Evolutionary conservation across 2,797 vertebrate genomes (phyloP).

Genomic region (Anisognathus igniventris): DNA sequence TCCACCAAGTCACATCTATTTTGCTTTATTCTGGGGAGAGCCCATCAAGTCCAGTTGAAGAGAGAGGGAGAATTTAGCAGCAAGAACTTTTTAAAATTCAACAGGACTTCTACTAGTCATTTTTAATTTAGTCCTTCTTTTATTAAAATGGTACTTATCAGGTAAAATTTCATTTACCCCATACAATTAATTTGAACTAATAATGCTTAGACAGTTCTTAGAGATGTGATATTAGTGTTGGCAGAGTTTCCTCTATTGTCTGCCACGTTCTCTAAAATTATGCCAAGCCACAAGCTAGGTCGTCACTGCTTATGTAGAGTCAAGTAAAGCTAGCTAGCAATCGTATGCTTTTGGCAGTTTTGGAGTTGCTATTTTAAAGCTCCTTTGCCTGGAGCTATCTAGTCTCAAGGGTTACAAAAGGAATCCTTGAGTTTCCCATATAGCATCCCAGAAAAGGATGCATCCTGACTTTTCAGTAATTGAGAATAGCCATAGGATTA

Average conservation of each 20-base stretch:
- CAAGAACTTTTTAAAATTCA: background rate
- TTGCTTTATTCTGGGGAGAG: background rate
- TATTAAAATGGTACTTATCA: background rate
- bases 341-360: constrained; percentile 19
- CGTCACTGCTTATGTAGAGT: constrained; percentile 12
- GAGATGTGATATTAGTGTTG: background rate
- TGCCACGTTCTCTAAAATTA: constrained; percentile 1
- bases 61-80: background rate
- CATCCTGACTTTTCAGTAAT: constrained; percentile 16
- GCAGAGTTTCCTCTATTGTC: constrained; percentile 14
- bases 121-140: background rate
- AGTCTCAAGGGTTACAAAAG: constrained; percentile 21
- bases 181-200: background rate
- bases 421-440: constrained; percentile 26
- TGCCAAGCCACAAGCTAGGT: constrained; percentile 20
- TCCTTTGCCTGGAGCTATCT: constrained; percentile 42
- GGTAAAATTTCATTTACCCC: background rate
- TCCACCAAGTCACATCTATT: background rate
- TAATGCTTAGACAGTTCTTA: background rate
- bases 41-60: background rate
- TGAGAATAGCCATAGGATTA: constrained; percentile 44
- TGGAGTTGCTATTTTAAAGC: constrained; percentile 30
- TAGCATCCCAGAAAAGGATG: constrained; percentile 6
- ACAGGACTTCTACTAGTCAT: background rate
- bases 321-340: constrained; percentile 16